Evolutionary conservation across 2,888 invertebrate species (phyloP).

Genomic region (Eulithis testata): DNA sequence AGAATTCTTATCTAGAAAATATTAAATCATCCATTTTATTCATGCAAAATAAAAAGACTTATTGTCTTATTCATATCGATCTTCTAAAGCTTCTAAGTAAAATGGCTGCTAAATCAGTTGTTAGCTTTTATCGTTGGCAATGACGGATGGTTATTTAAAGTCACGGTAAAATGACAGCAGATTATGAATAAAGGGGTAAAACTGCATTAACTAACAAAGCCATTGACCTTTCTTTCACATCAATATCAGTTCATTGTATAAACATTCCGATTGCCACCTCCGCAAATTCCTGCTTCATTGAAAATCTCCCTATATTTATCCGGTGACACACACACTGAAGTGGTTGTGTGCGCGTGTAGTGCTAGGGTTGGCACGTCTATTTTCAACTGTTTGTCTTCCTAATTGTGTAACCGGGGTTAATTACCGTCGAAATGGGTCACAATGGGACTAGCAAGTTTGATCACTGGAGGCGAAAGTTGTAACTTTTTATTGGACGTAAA

Average conservation of each 20-base stretch:
- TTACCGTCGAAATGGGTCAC: conserved; percentile 54
- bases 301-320: conserved; percentile 56
- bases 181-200: background rate
- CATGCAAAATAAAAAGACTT: background rate
- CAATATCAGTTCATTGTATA: conserved; percentile 8
- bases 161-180: no score
- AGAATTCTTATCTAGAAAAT: no score
- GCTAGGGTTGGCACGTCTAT: conserved; percentile 66
- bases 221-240: conserved; percentile 9
- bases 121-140: no score
- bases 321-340: conserved; percentile 43
- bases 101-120: no score
- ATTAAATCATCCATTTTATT: background rate
- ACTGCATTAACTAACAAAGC: conserved; percentile 5
- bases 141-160: no score
- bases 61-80: no score
- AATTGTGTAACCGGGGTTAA: conserved; percentile 60
- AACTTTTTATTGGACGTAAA: conserved; percentile 28
- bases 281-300: conserved; percentile 42
- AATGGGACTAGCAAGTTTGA: conserved; percentile 42
- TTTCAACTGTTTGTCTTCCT: conserved; percentile 68
- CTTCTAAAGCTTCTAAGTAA: no score
- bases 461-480: conserved; percentile 33
- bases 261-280: conserved; percentile 50
- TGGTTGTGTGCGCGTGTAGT: conserved; percentile 29